phyloP scores from a whole-genome alignment of 2,888 invertebrate genomes.

The Hoplodrina ambigua region DNA sequence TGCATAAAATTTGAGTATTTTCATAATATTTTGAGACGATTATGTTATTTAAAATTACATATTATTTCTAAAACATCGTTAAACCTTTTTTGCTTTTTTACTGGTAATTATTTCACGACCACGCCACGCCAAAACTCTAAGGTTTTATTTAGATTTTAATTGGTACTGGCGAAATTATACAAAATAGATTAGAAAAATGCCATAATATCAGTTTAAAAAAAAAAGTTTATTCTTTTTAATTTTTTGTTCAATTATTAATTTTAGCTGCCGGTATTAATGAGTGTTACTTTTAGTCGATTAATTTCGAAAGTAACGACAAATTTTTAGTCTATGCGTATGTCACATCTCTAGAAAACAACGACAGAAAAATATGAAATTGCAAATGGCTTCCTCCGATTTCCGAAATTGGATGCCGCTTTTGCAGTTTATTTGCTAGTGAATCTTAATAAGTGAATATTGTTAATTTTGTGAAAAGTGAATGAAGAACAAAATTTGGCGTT shows the following conservation, averaged over 20 bases:
- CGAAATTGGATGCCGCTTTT: constrained; percentile 5
- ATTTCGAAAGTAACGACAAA: background rate
- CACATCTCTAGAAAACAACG: constrained; percentile 14
- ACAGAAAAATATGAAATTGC: constrained; percentile 63
- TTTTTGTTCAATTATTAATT: no score
- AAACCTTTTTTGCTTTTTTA: no score
- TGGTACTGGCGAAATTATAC: background rate
- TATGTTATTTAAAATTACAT: no score
- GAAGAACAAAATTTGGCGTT: constrained; percentile 57
- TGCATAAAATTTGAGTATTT: no score
- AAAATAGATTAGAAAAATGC: background rate
- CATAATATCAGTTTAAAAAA: background rate
- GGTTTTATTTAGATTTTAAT: background rate
- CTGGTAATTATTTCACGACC: no score
- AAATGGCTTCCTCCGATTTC: constrained; percentile 73
- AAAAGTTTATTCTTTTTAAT: background rate
- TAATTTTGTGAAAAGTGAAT: constrained; percentile 40
- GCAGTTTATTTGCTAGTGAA: constrained; percentile 21
- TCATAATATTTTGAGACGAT: no score
- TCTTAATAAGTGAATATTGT: constrained; percentile 3
- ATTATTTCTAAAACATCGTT: no score
- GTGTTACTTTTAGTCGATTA: constrained; percentile 14
- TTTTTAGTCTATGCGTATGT: background rate
- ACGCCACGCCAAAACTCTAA: background rate
- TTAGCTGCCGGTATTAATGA: background rate